These are phyloP conservation scores for Saimiri boliviensis DNA, from an alignment of 2,113 vertebrate species.

Conservation along the genomic window DNA sequence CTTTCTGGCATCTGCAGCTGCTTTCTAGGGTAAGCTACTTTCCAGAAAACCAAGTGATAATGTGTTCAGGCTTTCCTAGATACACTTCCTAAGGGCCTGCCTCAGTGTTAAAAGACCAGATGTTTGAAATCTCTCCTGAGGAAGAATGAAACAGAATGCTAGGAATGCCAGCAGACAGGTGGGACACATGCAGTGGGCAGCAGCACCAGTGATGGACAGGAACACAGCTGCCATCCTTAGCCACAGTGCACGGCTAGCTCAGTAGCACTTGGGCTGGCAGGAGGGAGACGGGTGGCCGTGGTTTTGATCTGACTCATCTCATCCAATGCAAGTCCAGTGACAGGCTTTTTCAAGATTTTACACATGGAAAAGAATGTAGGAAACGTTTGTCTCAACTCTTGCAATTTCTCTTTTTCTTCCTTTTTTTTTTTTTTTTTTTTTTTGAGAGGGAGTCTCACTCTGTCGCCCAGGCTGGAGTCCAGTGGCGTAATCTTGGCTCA, in stretches of 20 bases:
- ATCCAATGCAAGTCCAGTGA: background rate
- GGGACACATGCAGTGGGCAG: rapidly evolving
- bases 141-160: background rate
- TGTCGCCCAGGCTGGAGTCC: background rate
- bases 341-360: background rate
- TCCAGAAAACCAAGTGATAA: background rate
- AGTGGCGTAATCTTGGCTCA: background rate
- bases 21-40: background rate
- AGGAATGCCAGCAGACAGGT: rapidly evolving
- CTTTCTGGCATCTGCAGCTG: background rate
- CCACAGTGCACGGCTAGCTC: rapidly evolving
- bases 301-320: background rate
- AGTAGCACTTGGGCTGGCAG: rapidly evolving
- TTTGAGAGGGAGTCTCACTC: background rate
- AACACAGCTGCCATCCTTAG: rapidly evolving
- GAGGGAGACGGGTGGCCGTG: rapidly evolving
- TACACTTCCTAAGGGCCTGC: background rate
- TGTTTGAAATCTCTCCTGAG: background rate
- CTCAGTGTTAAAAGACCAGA: background rate
- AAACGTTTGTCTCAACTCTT: background rate
- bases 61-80: background rate
- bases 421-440: background rate
- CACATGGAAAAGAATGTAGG: rapidly evolving
- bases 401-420: no score
- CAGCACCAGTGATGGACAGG: rapidly evolving